Conservation (phyloP, 1,140 invertebrate species). For the Rhyacophila brunnea region DNA sequence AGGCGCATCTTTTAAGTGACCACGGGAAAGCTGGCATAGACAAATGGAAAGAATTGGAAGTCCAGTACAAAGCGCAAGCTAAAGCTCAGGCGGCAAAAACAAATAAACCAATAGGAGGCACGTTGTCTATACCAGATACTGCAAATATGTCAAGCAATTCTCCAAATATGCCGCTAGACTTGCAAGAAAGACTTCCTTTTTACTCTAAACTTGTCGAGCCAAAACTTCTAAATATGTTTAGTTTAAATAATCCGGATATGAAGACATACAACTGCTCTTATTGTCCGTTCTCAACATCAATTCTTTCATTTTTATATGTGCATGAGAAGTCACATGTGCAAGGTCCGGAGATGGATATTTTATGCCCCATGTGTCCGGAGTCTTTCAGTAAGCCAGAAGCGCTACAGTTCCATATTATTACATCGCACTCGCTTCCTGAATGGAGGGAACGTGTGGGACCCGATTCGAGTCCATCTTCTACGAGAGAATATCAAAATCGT, state of each 20-base stretch:
- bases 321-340: conserved; percentile 82
- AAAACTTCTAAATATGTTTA: conserved; percentile 34
- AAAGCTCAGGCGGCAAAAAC: conserved; percentile 31
- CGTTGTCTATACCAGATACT: conserved; percentile 34
- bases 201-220: conserved; percentile 33
- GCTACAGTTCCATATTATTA: conserved; percentile 33
- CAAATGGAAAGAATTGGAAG: conserved; percentile 67
- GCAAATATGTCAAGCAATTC: conserved; percentile 60
- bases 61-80: conserved; percentile 38
- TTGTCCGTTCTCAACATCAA: conserved; percentile 85
- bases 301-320: conserved; percentile 85
- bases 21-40: conserved; percentile 74
- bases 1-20: conserved; percentile 84
- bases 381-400: conserved; percentile 35
- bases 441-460: conserved; percentile 27
- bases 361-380: conserved; percentile 35
- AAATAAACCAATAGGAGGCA: conserved; percentile 36
- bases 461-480: conserved; percentile 22
- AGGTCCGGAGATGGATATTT: conserved; percentile 31
- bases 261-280: conserved; percentile 86
- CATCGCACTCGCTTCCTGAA: conserved; percentile 29
- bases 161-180: conserved; percentile 55
- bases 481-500: conserved; percentile 28
- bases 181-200: conserved; percentile 43
- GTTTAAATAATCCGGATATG: conserved; percentile 34